phyloP scores from a whole-genome alignment of 2,888 invertebrate genomes.

The Mesorhabditis sp. region DNA sequence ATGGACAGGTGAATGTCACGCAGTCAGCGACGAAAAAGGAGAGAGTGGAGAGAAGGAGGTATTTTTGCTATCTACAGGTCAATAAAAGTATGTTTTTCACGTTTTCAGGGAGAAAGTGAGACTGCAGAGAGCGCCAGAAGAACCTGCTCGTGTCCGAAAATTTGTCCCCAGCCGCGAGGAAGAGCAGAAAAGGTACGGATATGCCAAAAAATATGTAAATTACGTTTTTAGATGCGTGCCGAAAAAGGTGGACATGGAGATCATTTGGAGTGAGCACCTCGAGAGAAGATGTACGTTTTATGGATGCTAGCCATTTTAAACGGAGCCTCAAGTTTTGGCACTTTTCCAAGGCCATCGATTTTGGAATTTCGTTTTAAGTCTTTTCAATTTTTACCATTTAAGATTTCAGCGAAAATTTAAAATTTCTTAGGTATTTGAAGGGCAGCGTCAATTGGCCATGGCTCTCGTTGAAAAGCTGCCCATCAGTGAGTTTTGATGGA shows the following conservation, averaged over 20 bases:
- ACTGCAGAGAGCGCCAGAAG: no score
- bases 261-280: constrained; percentile 51
- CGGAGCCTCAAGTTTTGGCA: no score
- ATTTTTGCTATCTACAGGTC: no score
- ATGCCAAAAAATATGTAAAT: constrained; percentile 12
- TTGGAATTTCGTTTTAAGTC: no score
- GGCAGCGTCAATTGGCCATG: constrained; percentile 47
- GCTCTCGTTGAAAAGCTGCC: constrained; percentile 46
- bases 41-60: no score
- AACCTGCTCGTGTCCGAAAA: no score
- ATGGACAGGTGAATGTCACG: no score
- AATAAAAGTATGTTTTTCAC: no score
- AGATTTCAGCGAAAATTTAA: not conserved
- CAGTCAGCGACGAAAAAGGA: no score
- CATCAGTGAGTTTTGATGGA: constrained; percentile 14
- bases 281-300: constrained; percentile 27
- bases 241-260: constrained; percentile 43
- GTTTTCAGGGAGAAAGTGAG: no score
- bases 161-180: not conserved
- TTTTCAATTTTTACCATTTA: not conserved
- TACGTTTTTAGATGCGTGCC: constrained; percentile 17
- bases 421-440: constrained; percentile 39
- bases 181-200: not conserved
- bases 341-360: no score
- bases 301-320: not conserved